phyloP scores from a whole-genome alignment of 2,888 invertebrate genomes.

The Diachrysia chrysitis region DNA sequence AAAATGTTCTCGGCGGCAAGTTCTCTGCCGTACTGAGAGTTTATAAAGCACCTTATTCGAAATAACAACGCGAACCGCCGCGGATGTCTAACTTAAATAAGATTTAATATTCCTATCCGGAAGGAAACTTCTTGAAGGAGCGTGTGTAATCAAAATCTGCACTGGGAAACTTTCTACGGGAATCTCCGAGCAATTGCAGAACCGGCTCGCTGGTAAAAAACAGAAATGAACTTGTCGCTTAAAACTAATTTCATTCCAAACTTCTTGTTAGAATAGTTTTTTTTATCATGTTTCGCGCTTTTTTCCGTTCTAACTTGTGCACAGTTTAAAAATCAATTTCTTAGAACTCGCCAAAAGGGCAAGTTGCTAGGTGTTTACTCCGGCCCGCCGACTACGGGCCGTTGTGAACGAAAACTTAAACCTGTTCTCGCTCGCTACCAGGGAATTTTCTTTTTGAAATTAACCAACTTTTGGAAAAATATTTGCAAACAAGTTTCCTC shows the following conservation, averaged over 20 bases:
- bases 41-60: constrained; percentile 87
- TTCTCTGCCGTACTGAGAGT: constrained; percentile 72
- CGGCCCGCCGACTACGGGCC: constrained; percentile 66
- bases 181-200: constrained; percentile 85
- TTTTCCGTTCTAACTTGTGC: constrained; percentile 79
- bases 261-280: constrained; percentile 85
- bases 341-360: constrained; percentile 77
- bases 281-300: constrained; percentile 77
- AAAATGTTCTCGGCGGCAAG: constrained; percentile 74
- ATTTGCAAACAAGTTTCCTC: constrained; percentile 76
- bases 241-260: constrained; percentile 88
- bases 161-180: constrained; percentile 82
- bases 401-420: constrained; percentile 78
- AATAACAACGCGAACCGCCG: constrained; percentile 86
- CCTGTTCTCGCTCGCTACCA: constrained; percentile 62
- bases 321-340: constrained; percentile 88
- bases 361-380: constrained; percentile 83
- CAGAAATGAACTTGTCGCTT: constrained; percentile 88
- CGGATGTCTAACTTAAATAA: constrained; percentile 88
- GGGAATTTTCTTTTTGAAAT: constrained; percentile 78
- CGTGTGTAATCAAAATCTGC: constrained; percentile 89
- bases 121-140: constrained; percentile 86
- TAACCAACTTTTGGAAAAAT: constrained; percentile 78
- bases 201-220: constrained; percentile 82
- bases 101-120: constrained; percentile 89